Conservation (phyloP, 2,888 invertebrate genomes). For the Taenaris catops region DNA sequence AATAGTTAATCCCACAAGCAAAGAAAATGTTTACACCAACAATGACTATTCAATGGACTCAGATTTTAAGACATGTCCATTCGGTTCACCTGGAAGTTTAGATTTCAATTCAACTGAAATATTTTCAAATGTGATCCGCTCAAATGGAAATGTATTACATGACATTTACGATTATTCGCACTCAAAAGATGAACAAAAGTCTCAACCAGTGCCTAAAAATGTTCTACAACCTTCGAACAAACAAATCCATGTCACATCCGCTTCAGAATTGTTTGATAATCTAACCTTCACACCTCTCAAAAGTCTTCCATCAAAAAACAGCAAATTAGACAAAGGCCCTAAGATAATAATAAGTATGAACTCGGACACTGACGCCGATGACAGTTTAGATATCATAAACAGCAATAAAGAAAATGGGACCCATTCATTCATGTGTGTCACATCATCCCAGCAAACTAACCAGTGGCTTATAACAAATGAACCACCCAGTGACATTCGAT, state of each 20-base stretch:
- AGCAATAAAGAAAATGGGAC: conserved; percentile 57
- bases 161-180: conserved; percentile 56
- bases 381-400: conserved; percentile 47
- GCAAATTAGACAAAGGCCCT: conserved; percentile 56
- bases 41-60: conserved; percentile 40
- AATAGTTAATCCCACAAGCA: conserved; percentile 24
- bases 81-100: conserved; percentile 49
- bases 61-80: conserved; percentile 48
- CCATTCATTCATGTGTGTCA: conserved; percentile 53
- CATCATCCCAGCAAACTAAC: conserved; percentile 46
- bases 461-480: conserved; percentile 48
- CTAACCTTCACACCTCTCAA: conserved; percentile 65
- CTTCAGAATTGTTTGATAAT: conserved; percentile 58
- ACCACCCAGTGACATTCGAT: conserved; percentile 34
- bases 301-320: conserved; percentile 36
- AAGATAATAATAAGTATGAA: conserved; percentile 56
- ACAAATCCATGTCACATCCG: conserved; percentile 39
- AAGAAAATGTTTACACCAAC: conserved; percentile 22
- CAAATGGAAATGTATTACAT: conserved; percentile 36
- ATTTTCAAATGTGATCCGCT: conserved; percentile 50
- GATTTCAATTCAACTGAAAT: conserved; percentile 64
- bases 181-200: conserved; percentile 20
- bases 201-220: conserved; percentile 34
- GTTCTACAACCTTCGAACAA: conserved; percentile 53
- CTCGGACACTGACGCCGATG: conserved; percentile 59